Base-by-base conservation (phyloP, 2,888 invertebrate genomes). In the Agrochola macilenta region DNA sequence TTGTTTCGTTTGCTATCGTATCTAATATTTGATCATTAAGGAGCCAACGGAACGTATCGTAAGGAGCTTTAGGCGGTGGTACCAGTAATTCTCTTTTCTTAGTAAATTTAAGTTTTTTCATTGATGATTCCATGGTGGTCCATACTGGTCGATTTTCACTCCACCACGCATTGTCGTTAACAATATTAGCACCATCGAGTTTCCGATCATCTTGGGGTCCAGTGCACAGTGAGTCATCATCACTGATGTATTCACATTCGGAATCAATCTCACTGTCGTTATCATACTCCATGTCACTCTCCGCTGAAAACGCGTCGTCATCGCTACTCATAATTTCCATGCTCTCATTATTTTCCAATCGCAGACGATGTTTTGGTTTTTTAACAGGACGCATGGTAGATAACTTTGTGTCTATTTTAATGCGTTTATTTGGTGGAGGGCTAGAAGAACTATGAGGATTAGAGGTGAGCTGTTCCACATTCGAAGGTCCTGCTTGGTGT, bases 31-130 rank as follows among this genome's bases (percentile, higher is more conserved):
- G n/a, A 20, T 84, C 70, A 39, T 80, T 61, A 20, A 84, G 26
- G n/a, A 84, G 23, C 65, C 74, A 74, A 7, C 49, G 69, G 39
- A 77, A 83, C 26, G 83, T 80, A 8, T 84, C 84, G 49, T 66
- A 78, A 20, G 83, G 80, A 64, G 52, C 43, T 58, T 52, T 43
- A 43, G 83, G 84, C 23, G 66, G 35, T 57, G 73, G 60, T 39
- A 78, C 60, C 5, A 80, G 12, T 75, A 84, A 61, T 69, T 83
- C 63, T 49, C 63, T 64, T 61, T 60, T 80, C 60, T 60, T 80
- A 7, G 52, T 80, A 60, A 80, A 79, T n/a, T 61, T 14, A 12
- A 72, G 23, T 12, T 23, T 49, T 52, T 39, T 64, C 58, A 79
- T 71, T 14, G 52, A 64, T 9, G 26, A 26, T 35, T 64, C 2